Conservation (phyloP, 1,140 invertebrate genomes). For the Zaprionus taronus region DNA sequence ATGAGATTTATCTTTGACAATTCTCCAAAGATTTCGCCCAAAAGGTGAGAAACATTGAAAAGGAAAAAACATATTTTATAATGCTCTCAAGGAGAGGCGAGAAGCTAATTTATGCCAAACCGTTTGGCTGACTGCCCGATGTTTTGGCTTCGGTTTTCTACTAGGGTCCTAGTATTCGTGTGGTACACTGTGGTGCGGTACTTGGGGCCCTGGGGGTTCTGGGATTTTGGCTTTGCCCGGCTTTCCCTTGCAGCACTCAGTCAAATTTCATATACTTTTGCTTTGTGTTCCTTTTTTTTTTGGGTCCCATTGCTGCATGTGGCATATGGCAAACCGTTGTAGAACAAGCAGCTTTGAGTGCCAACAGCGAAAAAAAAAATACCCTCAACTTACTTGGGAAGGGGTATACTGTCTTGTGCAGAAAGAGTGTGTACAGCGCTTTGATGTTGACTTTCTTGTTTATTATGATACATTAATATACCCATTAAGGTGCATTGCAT, state of each 20-base stretch:
- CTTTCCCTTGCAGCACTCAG: constrained; percentile 11
- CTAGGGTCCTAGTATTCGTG: not conserved
- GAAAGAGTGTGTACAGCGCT: not conserved
- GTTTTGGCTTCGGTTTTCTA: not conserved
- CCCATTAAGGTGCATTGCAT: not conserved
- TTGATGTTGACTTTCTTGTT: not conserved
- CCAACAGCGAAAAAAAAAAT: constrained; percentile 13
- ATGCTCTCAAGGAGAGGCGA: constrained; percentile 5
- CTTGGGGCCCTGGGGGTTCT: not conserved
- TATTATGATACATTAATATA: not conserved
- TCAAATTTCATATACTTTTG: constrained; percentile 32
- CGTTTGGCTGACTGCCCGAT: constrained; percentile 23
- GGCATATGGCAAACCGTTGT: constrained; percentile 38
- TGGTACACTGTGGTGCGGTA: not conserved
- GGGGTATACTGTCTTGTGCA: not conserved
- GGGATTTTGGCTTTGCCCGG: not conserved
- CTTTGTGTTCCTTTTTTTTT: constrained; percentile 7
- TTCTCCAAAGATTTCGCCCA: not conserved
- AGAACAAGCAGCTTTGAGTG: constrained; percentile 27
- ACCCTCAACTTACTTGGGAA: not conserved
- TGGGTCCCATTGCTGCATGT: constrained; percentile 14
- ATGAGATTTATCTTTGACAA: not conserved
- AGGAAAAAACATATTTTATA: constrained; percentile 26
- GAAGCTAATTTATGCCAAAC: constrained; percentile 36
- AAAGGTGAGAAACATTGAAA: not conserved